A percentile compares a stretch with the other conserved stretches of the same genome.
phyloP scores from a whole-genome alignment of 1,140 invertebrate species.

The Hydropsyche tenuis region DNA sequence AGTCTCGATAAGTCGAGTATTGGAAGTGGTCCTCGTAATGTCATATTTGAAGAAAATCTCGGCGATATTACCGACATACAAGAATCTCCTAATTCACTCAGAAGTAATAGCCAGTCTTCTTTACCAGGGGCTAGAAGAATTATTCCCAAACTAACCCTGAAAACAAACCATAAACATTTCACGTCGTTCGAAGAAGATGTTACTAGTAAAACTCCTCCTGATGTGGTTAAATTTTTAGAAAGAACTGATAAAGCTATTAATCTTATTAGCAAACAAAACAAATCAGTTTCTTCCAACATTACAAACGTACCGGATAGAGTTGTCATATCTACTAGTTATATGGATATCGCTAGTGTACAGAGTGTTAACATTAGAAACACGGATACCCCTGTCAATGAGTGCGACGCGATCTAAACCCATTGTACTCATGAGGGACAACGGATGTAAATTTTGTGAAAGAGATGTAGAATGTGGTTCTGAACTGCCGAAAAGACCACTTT shows the following conservation, averaged over 20 bases:
- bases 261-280: slow-evolving; percentile 46
- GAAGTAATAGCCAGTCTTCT: slow-evolving; percentile 48
- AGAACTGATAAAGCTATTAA: slow-evolving; percentile 47
- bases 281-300: slow-evolving; percentile 8
- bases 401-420: slow-evolving; percentile 33
- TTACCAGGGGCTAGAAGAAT: slow-evolving; percentile 34
- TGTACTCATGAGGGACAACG: slow-evolving; percentile 28
- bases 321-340: slow-evolving; percentile 44
- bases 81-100: slow-evolving; percentile 45
- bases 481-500: slow-evolving; percentile 45
- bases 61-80: slow-evolving; percentile 43
- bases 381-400: slow-evolving; percentile 43
- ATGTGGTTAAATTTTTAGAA: slow-evolving; percentile 49
- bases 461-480: slow-evolving; percentile 43
- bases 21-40: slow-evolving; percentile 46
- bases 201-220: slow-evolving; percentile 47
- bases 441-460: slow-evolving; percentile 29
- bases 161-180: slow-evolving; percentile 47
- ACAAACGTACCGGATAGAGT: slow-evolving; percentile 34
- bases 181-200: slow-evolving; percentile 50
- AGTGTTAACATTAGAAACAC: slow-evolving; percentile 31
- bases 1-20: slow-evolving; percentile 49
- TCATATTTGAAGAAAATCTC: slow-evolving; percentile 48
- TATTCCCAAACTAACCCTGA: slow-evolving; percentile 46
- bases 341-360: slow-evolving; percentile 40